A percentile compares a stretch with the other conserved stretches of the same genome.
Conservation (phyloP, 1,140 invertebrate species). For the Linepithema humile region DNA sequence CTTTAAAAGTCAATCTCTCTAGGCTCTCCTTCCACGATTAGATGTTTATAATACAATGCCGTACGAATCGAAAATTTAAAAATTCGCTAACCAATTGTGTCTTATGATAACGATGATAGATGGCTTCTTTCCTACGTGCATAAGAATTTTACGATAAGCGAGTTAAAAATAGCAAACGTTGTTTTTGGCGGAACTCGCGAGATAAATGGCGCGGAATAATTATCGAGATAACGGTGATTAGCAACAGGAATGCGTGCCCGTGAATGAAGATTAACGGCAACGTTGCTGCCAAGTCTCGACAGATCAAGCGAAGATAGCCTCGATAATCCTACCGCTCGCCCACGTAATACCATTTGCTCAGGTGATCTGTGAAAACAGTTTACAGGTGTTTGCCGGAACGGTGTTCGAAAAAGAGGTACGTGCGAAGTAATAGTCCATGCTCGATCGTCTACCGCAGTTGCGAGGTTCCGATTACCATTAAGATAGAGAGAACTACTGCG, state of each 20-base stretch:
- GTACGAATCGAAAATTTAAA: not conserved
- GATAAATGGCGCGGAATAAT: not conserved
- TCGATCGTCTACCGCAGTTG: not conserved
- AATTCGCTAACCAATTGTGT: not conserved
- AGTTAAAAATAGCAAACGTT: not conserved
- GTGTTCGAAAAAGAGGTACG: slow-evolving; percentile 17
- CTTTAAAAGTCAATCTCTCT: not conserved
- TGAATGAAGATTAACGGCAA: not conserved
- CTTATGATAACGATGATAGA: not conserved
- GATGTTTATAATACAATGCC: not conserved
- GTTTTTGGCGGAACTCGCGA: not conserved
- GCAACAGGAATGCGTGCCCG: not conserved
- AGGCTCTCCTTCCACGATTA: not conserved
- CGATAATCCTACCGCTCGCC: not conserved
- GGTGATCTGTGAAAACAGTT: slow-evolving; percentile 19
- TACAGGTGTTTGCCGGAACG: slow-evolving; percentile 20
- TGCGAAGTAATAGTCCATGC: not conserved
- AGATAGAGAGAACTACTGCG: slow-evolving; percentile 27
- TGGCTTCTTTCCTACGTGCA: not conserved
- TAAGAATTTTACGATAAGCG: not conserved
- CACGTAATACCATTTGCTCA: slow-evolving; percentile 7
- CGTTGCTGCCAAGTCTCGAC: not conserved
- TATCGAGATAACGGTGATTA: not conserved
- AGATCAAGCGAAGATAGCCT: not conserved
- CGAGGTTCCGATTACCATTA: slow-evolving; percentile 23